Conservation (phyloP, 2,113 vertebrate species). For the Pedionomus torquatus region DNA sequence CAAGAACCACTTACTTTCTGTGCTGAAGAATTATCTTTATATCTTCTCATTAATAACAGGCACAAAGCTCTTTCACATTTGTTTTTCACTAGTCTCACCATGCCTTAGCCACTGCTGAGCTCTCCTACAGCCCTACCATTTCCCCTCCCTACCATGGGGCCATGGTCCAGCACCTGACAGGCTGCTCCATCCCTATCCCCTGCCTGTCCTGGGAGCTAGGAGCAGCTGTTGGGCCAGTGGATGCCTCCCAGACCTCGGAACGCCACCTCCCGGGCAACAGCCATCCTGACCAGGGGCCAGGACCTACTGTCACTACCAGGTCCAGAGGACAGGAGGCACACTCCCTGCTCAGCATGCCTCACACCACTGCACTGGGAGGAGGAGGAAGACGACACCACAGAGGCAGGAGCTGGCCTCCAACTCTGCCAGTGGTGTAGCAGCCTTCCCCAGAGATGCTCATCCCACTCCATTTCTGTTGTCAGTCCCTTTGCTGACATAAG, state of each 20-base stretch:
- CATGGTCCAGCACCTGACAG: fast-evolving
- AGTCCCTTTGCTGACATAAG: not conserved
- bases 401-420: not conserved
- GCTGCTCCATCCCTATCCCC: not conserved
- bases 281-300: not conserved
- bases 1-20: not conserved
- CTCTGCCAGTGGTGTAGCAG: not conserved
- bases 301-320: not conserved
- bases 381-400: not conserved
- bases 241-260: not conserved
- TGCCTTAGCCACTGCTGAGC: not conserved
- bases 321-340: not conserved
- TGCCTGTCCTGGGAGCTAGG: fast-evolving
- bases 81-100: not conserved
- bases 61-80: not conserved
- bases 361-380: not conserved
- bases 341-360: fast-evolving
- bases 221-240: not conserved
- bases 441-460: not conserved
- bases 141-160: not conserved
- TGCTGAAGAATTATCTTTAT: not conserved
- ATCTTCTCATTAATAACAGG: not conserved
- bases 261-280: not conserved
- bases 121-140: not conserved
- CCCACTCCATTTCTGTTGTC: not conserved